phyloP scores from a whole-genome alignment of 2,888 invertebrate species.

The Chalcosyrphus nemorum region DNA sequence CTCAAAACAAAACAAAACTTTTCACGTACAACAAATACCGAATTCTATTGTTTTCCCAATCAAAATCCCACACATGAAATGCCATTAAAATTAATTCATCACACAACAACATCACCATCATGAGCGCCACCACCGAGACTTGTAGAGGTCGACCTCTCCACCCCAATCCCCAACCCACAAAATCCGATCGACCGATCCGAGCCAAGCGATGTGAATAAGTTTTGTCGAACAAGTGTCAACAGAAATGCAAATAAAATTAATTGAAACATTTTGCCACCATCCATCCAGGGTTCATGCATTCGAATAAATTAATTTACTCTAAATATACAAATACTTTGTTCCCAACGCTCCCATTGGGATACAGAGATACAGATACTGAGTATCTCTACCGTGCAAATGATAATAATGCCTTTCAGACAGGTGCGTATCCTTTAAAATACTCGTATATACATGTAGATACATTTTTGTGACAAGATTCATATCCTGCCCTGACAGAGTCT shows the following conservation, averaged over 20 bases:
- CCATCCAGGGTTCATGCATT: conserved; percentile 78
- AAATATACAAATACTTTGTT: conserved; percentile 75
- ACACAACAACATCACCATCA: conserved; percentile 25
- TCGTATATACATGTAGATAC: background rate
- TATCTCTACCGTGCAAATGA: conserved; percentile 17
- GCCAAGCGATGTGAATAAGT: too few species aligned
- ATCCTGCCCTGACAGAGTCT: background rate
- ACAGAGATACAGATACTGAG: background rate
- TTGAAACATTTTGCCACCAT: conserved; percentile 75
- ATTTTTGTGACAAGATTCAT: background rate
- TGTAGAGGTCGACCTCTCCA: too few species aligned
- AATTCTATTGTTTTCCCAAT: conserved; percentile 43
- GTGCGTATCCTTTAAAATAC: conserved; percentile 45
- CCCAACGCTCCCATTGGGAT: conserved; percentile 26
- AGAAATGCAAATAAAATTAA: conserved; percentile 78
- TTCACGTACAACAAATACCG: conserved; percentile 10
- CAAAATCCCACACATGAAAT: conserved; percentile 66
- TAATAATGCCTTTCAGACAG: conserved; percentile 52
- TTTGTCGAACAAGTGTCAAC: conserved; percentile 77
- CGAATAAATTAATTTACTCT: conserved; percentile 82
- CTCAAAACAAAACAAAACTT: too few species aligned
- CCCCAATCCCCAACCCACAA: too few species aligned
- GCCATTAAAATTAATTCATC: conserved; percentile 72
- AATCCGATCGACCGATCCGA: too few species aligned
- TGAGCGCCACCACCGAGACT: conserved; percentile 13